Evolutionary conservation across 2,113 vertebrate genomes (phyloP).

Genomic region (Lynx canadensis): DNA sequence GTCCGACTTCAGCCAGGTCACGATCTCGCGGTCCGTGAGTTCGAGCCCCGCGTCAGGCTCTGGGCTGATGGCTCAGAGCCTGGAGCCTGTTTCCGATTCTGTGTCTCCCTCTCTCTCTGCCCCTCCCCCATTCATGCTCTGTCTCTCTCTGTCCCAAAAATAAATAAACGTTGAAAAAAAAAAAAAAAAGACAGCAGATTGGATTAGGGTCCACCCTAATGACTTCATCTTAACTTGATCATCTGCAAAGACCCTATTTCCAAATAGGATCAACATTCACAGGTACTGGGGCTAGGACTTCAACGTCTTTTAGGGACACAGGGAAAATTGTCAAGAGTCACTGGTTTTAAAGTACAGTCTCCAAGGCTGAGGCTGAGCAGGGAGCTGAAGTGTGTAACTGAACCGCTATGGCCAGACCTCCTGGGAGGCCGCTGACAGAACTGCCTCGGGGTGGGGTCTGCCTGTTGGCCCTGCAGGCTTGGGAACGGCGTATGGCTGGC

Average conservation of each 20-base stretch:
- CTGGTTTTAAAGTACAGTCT: neutral
- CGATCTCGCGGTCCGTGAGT: too few species aligned
- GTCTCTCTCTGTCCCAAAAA: too few species aligned
- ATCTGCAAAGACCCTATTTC: neutral
- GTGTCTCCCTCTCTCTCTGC: too few species aligned
- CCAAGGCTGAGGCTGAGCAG: neutral
- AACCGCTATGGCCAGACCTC: neutral
- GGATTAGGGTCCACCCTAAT: neutral
- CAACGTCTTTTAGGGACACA: neutral
- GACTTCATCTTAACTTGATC: neutral
- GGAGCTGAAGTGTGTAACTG: neutral
- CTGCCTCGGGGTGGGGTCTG: rapidly evolving
- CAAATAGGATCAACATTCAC: neutral
- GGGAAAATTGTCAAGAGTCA: neutral
- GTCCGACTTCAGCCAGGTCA: too few species aligned
- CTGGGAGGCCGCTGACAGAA: neutral
- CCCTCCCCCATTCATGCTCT: too few species aligned
- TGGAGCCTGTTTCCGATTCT: too few species aligned
- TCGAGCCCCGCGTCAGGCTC: too few species aligned
- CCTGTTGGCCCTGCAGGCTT: neutral
- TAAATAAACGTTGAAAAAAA: too few species aligned
- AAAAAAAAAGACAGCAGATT: neutral
- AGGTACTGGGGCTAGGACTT: neutral
- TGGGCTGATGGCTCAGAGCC: too few species aligned
- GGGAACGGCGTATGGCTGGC: neutral